A percentile compares a stretch with the other conserved stretches of the same genome.
Conservation (phyloP, 2,797 vertebrate species). For the Neosilurus hyrtlii region DNA sequence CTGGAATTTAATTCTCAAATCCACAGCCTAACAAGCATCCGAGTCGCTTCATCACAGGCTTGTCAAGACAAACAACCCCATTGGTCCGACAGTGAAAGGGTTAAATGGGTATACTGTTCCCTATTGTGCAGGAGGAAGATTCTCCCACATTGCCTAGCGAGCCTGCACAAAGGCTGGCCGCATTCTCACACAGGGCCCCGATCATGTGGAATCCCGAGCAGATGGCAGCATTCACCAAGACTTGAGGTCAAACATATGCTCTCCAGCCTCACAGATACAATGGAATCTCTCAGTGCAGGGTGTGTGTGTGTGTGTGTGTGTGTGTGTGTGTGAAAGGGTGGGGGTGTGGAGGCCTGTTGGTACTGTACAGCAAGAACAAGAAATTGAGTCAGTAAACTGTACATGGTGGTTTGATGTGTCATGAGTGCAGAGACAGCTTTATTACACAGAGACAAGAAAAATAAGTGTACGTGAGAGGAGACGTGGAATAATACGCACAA, state of each 20-base stretch:
- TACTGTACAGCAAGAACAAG: conserved; percentile 47
- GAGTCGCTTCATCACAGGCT: conserved; percentile 57
- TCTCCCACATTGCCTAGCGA: conserved; percentile 59
- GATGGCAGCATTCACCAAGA: conserved; percentile 78
- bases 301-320: conserved; percentile 8
- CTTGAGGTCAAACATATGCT: conserved; percentile 76
- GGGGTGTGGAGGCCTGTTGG: conserved; percentile 6
- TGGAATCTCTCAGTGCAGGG: conserved; percentile 48
- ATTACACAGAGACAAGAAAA: neutral
- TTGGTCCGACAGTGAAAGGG: conserved; percentile 66
- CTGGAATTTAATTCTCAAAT: conserved; percentile 24
- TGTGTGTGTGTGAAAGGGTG: neutral
- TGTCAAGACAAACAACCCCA: conserved; percentile 64
- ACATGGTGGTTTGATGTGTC: neutral
- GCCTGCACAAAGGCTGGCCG: conserved; percentile 53
- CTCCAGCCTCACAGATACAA: conserved; percentile 56
- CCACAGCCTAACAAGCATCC: conserved; percentile 33
- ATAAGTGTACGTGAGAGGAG: neutral
- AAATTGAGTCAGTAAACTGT: neutral
- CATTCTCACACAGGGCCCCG: conserved; percentile 57
- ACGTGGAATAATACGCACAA: neutral
- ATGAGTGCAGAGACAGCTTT: no score
- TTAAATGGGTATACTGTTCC: conserved; percentile 65
- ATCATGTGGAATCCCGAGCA: conserved; percentile 65
- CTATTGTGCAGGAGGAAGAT: conserved; percentile 52